Evolutionary conservation across 1,140 invertebrate genomes (phyloP), one percentile per base, ranked within the genome.

Genomic region (Monochamus saltuarius): DNA sequence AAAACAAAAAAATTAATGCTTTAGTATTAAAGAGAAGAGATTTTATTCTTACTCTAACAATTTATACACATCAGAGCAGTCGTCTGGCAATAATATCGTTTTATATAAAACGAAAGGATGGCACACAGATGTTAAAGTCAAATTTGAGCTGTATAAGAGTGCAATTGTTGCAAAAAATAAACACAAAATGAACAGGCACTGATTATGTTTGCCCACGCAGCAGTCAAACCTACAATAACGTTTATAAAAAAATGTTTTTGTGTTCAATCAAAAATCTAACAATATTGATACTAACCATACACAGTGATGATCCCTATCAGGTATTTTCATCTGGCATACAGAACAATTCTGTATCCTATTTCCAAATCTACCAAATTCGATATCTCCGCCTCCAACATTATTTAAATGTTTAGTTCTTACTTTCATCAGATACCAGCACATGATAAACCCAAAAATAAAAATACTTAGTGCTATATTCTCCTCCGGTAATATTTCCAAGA

Each of bases 1-100:
- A 35, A 47, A 55, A 56, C 39, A 42, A 40, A 40, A 40, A 8
- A 13, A 6, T n/a, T 42, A 42, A 42, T 11, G 1, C 7, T 42
- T 6, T 10, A 42, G 16, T 11, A 40, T 40, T 14, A 11, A 2
- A n/a, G 14, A 38, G 2, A 17, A 59, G 4, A 56, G 56, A 50
- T 38, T 6, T 17, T 40, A 66, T 68, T 79, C 84, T 79, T 81
- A 88, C 87, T 84, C 78, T 62, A 84, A 82, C 59, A 86, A 81
- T 75, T 83, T 79, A 75, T 88, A 88, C 7, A 86, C 86, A 75
- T 89, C 85, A 58, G 82, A 84, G 73, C 88, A 90, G 65, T 89
- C 83, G 70, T 88, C 84, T 3, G 87, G 87, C 66, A 90, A 70
- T 38, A 89, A 75, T 59, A 89, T 78, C 7, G 79, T 80, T 34